Base-by-base conservation (phyloP, 2,113 vertebrate species). In the Tachysurus vachellii region DNA sequence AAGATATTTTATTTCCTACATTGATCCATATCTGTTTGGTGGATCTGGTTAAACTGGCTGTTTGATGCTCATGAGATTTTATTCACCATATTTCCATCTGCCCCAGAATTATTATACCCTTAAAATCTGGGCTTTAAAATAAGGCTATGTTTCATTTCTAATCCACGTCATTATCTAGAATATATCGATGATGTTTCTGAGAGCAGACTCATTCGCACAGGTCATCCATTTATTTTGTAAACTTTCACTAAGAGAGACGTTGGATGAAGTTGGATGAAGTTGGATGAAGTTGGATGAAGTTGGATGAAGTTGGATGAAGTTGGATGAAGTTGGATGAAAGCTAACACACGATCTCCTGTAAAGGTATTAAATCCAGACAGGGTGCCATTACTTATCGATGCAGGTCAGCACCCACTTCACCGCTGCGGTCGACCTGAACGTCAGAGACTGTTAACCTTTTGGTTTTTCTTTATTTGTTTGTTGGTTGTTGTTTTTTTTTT, bases 361-460 rank as follows among this genome's bases (percentile, higher is more conserved):
- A 79, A 79, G 85, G 62, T 79, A 53, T n/a, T 62, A 47, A 86
- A 76, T 36, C 54, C 36, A 64, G 2, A 57, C 85, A 21, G 80
- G 56, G 85, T 19, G 73, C 73, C 73, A 50, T 76, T 77, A 54
- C 54, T 79, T 84, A 26, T 23, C 1, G 1, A 81, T 9, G 54
- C 73, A 73, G 12, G 23, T 44, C 71, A 19, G 79, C 76, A 71
- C 80, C 16, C 61, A 61, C 66, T 62, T 75, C 70, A 84, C 77
- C 80, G 70, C 84, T 50, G 44, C 50, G 75, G 85, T 80, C 56
- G 13, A 83, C 86, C 88, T 77, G 88, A 87, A 87, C 59, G 87
- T 91, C 83, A 91, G 88, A 93, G 91, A 93, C 91, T 91, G 92
- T 93, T 93, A 91, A 88, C 19, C 36, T 36, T 36, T 36, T 36